Base-by-base conservation (phyloP, 2,113 vertebrate genomes). In the Campylomormyrus numenius region DNA sequence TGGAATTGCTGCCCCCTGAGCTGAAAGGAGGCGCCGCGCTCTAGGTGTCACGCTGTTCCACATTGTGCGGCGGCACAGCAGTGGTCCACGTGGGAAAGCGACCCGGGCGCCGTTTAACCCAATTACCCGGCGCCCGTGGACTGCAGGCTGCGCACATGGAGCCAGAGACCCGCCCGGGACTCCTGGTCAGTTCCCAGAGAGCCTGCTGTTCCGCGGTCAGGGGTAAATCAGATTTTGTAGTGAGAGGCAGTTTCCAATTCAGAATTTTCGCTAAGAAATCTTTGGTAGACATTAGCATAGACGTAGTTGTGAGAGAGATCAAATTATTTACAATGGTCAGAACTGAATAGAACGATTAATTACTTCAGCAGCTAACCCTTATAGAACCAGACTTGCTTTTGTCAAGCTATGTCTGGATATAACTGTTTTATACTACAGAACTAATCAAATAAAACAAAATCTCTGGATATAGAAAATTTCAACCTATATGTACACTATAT, bases 21-120 rank as follows among this genome's bases (percentile, higher is more conserved):
- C 62, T 93, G 92, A 95, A 95, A 93, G 93, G 92, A 90, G 62
- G 85, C 80, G 92, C 91, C 39, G 74, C 90, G 88, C 90, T 91
- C 90, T 92, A 93, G 92, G 94, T 90, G 50, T 94, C 96, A 94
- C 39, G 95, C 96, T 96, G 95, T 94, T 93, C 92, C 91, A 94
- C 94, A 95, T 96, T 96, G 93, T 96, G 93, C 93, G 93, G 92
- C 88, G 80, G 91, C 94, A 50, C 96, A 96, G 95, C 96, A 95
- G 95, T 94, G 93, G 94, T 93, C 94, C 94, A 95, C 95, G 95
- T 96, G 96, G 94, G 95, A 96, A 96, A 92, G 93, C 95, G 49
- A 93, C 89, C 91, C 94, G 91, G 93, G 94, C 94, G 85, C 77
- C 89, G 92, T 93, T 92, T 95, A 95, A 96, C 94, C 94, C 93